Evolutionary conservation across 64 coral and sea anemone species (phyloP).

Genomic region (Actinia equina): DNA sequence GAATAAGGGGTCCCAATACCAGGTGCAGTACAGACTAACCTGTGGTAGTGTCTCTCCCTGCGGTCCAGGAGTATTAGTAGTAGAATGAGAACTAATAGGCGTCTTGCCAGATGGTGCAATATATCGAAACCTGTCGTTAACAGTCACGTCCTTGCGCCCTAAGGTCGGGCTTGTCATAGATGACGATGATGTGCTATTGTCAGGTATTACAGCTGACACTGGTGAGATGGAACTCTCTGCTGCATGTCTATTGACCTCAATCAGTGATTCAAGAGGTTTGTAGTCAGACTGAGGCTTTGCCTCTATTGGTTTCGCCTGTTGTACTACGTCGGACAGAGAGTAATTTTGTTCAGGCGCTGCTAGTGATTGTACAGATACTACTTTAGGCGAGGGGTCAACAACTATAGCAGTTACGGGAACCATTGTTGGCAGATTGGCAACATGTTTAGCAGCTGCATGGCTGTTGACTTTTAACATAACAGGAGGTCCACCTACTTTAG

Average conservation of each 20-base stretch:
- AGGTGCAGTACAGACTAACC: slow-evolving; percentile 2
- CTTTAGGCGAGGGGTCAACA: slow-evolving; percentile 37
- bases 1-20: not conserved
- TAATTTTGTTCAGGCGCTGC: not conserved
- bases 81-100: not conserved
- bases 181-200: not conserved
- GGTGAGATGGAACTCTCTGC: slow-evolving; percentile 62
- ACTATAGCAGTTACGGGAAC: not conserved
- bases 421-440: slow-evolving; percentile 2
- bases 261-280: slow-evolving; percentile 84
- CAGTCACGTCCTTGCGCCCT: slow-evolving; percentile 68
- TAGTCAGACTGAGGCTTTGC: slow-evolving; percentile 16
- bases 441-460: not conserved
- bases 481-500: not conserved
- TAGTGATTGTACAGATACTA: slow-evolving; percentile 51
- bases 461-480: not conserved
- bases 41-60: not conserved
- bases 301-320: not conserved
- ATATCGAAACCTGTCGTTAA: slow-evolving; percentile 74
- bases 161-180: slow-evolving; percentile 25
- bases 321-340: not conserved
- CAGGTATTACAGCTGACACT: slow-evolving; percentile 60
- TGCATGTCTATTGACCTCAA: slow-evolving; percentile 71
- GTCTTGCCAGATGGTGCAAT: slow-evolving; percentile 49
- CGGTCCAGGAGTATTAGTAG: not conserved